phyloP scores from a whole-genome alignment of 2,888 invertebrate genomes.

The Pandemis corylana region DNA sequence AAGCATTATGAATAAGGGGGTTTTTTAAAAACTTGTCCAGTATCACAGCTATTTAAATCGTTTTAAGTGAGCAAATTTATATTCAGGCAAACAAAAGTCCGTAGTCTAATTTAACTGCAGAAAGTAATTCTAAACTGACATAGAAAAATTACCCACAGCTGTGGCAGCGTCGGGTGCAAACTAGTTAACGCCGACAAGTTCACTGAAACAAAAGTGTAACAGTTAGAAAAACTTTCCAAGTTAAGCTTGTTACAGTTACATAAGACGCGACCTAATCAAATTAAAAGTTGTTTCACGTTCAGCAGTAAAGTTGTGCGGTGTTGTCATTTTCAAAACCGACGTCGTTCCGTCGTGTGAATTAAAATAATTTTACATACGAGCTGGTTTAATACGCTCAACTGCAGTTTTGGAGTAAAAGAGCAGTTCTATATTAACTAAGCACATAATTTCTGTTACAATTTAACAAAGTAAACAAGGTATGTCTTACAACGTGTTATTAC shows the following conservation, averaged over 20 bases:
- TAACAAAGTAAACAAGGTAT: no score
- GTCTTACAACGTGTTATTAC: no score
- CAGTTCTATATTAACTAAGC: not conserved
- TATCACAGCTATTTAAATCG: no score
- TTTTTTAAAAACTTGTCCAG: no score
- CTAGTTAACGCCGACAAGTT: conserved; percentile 49
- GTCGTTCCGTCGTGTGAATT: conserved; percentile 24
- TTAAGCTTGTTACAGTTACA: conserved; percentile 58
- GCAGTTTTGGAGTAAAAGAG: not conserved
- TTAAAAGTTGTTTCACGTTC: conserved; percentile 59
- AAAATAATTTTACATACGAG: conserved; percentile 27
- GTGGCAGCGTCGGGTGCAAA: conserved; percentile 48
- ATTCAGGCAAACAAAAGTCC: not conserved
- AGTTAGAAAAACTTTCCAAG: conserved; percentile 54
- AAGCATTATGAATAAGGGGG: no score
- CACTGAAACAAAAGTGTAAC: conserved; percentile 47
- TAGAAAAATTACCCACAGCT: conserved; percentile 46
- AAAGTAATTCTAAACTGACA: conserved; percentile 43
- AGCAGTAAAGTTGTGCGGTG: conserved; percentile 24
- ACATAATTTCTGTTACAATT: no score
- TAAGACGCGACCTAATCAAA: conserved; percentile 65
- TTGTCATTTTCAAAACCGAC: conserved; percentile 39
- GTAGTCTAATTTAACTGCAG: conserved; percentile 22
- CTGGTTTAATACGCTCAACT: conserved; percentile 7
- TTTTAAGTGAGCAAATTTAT: not conserved